Evolutionary conservation across 2,888 invertebrate genomes (phyloP).

Genomic region (Blastobasis lacticolella): DNA sequence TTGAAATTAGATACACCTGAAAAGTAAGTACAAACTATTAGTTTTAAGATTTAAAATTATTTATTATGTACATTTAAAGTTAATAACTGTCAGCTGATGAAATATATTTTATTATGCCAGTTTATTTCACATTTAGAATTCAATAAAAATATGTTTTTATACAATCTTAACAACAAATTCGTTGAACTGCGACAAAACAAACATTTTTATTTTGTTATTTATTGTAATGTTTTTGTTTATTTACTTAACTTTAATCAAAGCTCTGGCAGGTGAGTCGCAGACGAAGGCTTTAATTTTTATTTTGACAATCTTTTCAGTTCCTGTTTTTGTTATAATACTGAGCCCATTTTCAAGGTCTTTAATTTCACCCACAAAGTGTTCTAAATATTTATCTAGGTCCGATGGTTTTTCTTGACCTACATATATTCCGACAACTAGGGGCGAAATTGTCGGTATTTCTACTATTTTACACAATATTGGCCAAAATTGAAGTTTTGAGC

Average conservation of each 20-base stretch:
- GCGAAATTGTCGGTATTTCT: slow-evolving; percentile 2
- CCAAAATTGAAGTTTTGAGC: slow-evolving; percentile 6
- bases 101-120: too few species aligned
- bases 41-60: neutral
- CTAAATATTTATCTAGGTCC: slow-evolving; percentile 1
- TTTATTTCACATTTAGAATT: too few species aligned
- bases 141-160: too few species aligned
- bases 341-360: neutral
- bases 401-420: slow-evolving; percentile 1
- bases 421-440: slow-evolving; percentile 2
- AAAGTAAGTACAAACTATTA: slow-evolving; percentile 2
- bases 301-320: neutral
- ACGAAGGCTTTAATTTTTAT: slow-evolving; percentile 4
- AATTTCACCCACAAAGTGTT: slow-evolving; percentile 3
- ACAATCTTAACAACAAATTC: too few species aligned
- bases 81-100: too few species aligned
- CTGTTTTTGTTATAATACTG: neutral
- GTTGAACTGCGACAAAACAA: too few species aligned
- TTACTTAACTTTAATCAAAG: slow-evolving; percentile 4
- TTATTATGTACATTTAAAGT: neutral
- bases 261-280: slow-evolving; percentile 8
- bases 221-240: too few species aligned
- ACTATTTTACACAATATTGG: slow-evolving; percentile 4
- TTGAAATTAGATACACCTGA: slow-evolving; percentile 10
- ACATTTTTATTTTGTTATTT: too few species aligned